Evolutionary conservation across 2,888 invertebrate genomes (phyloP), one percentile per base, ranked within the genome.

Genomic region (Clepsis dumicolana): DNA sequence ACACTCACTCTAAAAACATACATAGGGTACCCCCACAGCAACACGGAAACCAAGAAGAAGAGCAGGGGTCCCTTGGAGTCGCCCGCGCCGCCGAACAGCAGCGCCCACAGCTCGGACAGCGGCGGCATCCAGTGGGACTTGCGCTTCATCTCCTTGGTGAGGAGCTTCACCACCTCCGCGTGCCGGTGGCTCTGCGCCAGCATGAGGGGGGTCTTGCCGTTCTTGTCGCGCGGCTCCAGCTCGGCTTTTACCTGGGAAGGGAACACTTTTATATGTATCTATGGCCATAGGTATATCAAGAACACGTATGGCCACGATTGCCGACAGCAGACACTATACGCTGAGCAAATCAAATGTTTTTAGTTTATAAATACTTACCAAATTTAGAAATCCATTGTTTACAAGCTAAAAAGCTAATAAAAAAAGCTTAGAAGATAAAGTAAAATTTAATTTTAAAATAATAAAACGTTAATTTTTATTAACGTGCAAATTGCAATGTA

Each of bases 1-100:
- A 50, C 56, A 71, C 93, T 93, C 88, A 96, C 97, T 90, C 97
- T 95, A 71, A 98, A 95, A 78, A 98, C 94, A 82, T 98, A 98
- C 97, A 98, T 98, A 0, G 98, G 98, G 86, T 98, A 98, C 8
- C 97, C 98, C 98, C 98, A 98, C 25, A 98, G 89, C 4, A 98
- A 90, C 10, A 98, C 97, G 0, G 97, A 98, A 70, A 97, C 95
- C 79, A 98, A 94, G 83, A 98, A 98, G 80, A 98, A 95, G 29
- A 98, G 88, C 21, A 98, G 87, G 0, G 98, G 98, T 16, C 97
- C 97, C 88, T 98, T 98, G 0, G 97, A 97, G 81, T 98, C 97
- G 0, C 98, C 98, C 12, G 98, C 97, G 60, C 97, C 97, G 4
- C 98, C 98, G 84, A 98, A 98, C 27, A 98, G 92, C 79, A 98